A percentile compares a stretch with the other conserved stretches of the same genome.
Conservation (phyloP, 2,797 vertebrate species). For the Cirrhinus mrigala region DNA sequence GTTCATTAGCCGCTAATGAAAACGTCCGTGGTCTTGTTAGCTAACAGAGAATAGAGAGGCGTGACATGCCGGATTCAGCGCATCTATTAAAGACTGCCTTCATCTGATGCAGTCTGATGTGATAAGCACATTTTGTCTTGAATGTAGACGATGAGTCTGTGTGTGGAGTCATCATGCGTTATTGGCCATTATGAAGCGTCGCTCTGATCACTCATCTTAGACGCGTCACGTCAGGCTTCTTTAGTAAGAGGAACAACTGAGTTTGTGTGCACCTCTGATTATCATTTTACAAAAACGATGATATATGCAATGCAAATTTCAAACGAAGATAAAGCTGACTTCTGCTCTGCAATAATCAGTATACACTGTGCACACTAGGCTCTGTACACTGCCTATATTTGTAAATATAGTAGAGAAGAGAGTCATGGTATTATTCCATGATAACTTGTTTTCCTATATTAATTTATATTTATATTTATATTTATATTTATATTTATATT, state of each 20-base stretch:
- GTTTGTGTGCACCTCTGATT: background rate
- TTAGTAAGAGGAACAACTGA: slow-evolving; percentile 67
- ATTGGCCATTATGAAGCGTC: slow-evolving; percentile 82
- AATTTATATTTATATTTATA: no score
- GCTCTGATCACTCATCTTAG: slow-evolving; percentile 72
- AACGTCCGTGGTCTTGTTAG: slow-evolving; percentile 71
- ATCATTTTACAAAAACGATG: background rate
- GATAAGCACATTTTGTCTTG: slow-evolving; percentile 81
- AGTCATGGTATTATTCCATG: no score
- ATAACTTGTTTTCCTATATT: no score
- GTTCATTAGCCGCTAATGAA: slow-evolving; percentile 58
- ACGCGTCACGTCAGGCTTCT: slow-evolving; percentile 76
- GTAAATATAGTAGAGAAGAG: no score
- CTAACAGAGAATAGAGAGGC: slow-evolving; percentile 70
- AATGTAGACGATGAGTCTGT: slow-evolving; percentile 83
- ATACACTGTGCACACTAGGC: no score
- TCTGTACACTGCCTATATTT: no score
- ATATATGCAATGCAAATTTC: background rate
- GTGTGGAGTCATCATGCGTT: slow-evolving; percentile 81
- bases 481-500: no score
- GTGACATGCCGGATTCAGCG: slow-evolving; percentile 80
- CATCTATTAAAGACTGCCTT: slow-evolving; percentile 82
- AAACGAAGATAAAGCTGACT: background rate
- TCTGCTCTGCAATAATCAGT: background rate
- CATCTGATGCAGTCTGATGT: slow-evolving; percentile 70